These are phyloP conservation scores for Falco biarmicus DNA, from an alignment of 2,797 vertebrate species.

Conservation along the genomic window DNA sequence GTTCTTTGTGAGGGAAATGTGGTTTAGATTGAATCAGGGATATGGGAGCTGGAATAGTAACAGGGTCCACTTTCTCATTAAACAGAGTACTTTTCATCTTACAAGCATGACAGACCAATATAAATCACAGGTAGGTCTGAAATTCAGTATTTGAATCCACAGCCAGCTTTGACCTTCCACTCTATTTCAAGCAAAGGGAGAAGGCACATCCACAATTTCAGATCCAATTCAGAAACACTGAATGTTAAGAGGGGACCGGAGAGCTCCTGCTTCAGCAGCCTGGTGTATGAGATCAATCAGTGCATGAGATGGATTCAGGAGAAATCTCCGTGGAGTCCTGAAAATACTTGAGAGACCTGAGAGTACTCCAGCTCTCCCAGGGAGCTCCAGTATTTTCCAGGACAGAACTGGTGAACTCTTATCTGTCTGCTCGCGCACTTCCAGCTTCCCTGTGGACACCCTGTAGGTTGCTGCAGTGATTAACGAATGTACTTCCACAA, in stretches of 20 bases:
- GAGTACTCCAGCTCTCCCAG: background rate
- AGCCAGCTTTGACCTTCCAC: background rate
- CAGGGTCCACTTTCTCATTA: background rate
- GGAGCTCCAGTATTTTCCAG: background rate
- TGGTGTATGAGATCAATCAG: rapidly evolving
- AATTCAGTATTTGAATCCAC: background rate
- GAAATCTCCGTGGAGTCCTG: background rate
- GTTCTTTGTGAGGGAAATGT: slow-evolving; percentile 55
- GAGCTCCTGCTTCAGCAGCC: background rate
- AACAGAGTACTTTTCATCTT: background rate
- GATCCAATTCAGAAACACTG: background rate
- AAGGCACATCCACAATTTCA: background rate
- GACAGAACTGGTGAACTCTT: background rate
- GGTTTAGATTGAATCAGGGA: background rate
- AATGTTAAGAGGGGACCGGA: background rate
- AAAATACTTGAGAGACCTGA: background rate
- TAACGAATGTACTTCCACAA: background rate
- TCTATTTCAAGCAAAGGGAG: background rate
- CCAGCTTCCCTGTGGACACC: background rate
- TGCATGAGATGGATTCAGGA: background rate
- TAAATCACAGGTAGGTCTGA: background rate
- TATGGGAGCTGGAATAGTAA: background rate
- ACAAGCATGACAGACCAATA: background rate
- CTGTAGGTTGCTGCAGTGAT: background rate
- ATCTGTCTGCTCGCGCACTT: background rate